Percentiles rank a stretch among this genome's conserved stretches.
Conservation (phyloP, 1,140 invertebrate species). For the Solen grandis region DNA sequence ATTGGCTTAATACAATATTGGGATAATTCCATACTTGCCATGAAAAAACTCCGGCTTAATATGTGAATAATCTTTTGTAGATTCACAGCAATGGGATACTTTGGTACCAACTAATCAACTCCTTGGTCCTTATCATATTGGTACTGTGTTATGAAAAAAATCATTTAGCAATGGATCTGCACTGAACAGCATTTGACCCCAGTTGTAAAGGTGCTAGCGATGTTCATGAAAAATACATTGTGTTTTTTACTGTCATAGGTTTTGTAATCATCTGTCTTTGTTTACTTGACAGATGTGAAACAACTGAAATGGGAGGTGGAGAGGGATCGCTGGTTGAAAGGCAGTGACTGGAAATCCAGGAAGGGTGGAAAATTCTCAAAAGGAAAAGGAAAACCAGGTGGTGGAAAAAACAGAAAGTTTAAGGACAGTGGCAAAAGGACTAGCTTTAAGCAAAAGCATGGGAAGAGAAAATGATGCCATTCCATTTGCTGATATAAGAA, state of each 20-base stretch:
- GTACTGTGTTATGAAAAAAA: no score
- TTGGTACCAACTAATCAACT: neutral
- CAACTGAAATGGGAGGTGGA: conserved; percentile 47
- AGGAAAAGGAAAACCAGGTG: neutral
- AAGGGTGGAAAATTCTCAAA: conserved; percentile 17
- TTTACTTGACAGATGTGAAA: conserved; percentile 24
- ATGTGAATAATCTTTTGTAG: no score
- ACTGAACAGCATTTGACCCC: no score
- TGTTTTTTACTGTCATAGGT: neutral
- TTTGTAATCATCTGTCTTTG: neutral
- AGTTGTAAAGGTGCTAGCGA: neutral
- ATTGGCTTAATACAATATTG: no score
- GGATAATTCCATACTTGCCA: no score
- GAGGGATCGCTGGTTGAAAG: conserved; percentile 37
- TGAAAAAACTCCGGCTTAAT: no score
- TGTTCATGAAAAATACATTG: neutral
- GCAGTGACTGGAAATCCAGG: neutral
- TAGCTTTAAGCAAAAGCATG: no score
- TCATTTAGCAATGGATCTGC: no score
- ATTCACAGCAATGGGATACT: no score
- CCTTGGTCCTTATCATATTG: neutral
- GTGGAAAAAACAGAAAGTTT: neutral
- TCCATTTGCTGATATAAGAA: no score
- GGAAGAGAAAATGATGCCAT: no score
- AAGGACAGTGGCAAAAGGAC: no score